Base-by-base conservation (phyloP, 2,113 vertebrate genomes). In the Menura novaehollandiae region DNA sequence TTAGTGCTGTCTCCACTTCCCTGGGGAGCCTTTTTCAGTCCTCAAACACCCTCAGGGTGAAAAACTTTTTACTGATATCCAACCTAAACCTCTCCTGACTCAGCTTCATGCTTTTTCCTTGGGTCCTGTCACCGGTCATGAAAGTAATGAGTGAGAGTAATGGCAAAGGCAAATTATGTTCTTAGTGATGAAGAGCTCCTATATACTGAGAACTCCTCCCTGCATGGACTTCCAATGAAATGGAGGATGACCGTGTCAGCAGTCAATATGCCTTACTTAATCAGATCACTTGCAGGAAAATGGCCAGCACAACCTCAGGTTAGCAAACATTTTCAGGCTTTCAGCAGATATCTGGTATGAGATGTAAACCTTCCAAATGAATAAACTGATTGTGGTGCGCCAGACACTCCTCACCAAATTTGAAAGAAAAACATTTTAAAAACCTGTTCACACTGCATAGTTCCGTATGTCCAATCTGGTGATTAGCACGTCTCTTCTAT, bases 31-130 rank as follows among this genome's bases (percentile, higher is more conserved):
- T 83, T 14, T 55, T 41, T 30, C n/a, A 27, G 26, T 28, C 26
- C 26, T 43, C 17, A 13, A 0, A 7, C 26, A 43, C 0, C 0
- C 26, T 49, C 26, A 28, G 32, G 4, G 10, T 56, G 49, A 63
- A 62, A 55, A 69, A 14, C 18, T 3, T 84, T 43, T 55, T 43
- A 27, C 26, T 43, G 26, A 35, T 41, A 62, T 23, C 41, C 49
- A 69, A 11, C 15, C 21, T 62, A 49, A 76, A 63, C 26, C 35
- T 23, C 26, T 41, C 10, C 41, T 75, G 41, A 43, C 35, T 41
- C 7, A 32, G 35, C 26, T 62, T 49, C 10, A 19, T 41, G 26
- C 11, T 62, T 5, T 77, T 69, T 83, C 26, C 18, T 76, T 2
- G 10, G 18, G 41, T 83, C 24, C 17, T 83, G 13, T 35, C 21